Evolutionary conservation across 2,797 vertebrate genomes (phyloP), one percentile per base, ranked within the genome.

Genomic region (Mallotus villosus): DNA sequence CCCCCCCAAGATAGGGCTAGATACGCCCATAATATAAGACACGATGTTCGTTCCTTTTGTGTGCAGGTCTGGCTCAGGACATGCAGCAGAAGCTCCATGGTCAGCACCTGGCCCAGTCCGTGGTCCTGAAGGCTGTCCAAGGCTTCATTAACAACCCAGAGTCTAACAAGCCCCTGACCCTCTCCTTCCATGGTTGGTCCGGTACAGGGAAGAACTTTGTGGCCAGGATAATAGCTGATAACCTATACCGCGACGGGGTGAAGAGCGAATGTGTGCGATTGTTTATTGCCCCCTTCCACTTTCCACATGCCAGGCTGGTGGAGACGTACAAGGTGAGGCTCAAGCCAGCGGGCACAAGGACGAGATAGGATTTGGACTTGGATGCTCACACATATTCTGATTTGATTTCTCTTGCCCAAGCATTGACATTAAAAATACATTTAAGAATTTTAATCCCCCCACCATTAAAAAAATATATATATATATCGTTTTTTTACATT

Each of bases 181-280:
- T 99, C 60, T 97, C 96, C 1, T 98, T 99, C 90, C 97, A 98
- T 0, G 98, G 98, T 82, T 98, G 97, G 96, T 97, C 97, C 0
- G 98, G 98, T 64, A 99, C 98, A 0, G 98, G 97, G 71, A 99
- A 99, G 92, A 99, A 97, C 91, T 96, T 96, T 2, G 95, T 97
- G 85, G 94, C 96, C 0, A 91, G 94, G 63, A 86, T 99, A 82
- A 90, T 99, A 37, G 94, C 95, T 0, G 93, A 95, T 74, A 95
- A 95, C 86, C 91, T 99, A 61, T 99, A 95, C 82, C 93, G 86
- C 27, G 96, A 97, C 0, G 97, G 96, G 66, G 90, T 95, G 78
- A 94, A 89, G 89, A 99, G 95, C 0, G 90, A 94, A 78, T 99
- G 98, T 19, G 96, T 97, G 74, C 90, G 90, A 59, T 81, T 96